Conservation (phyloP, 1,140 invertebrate species). For the Hormaphis cornu region DNA sequence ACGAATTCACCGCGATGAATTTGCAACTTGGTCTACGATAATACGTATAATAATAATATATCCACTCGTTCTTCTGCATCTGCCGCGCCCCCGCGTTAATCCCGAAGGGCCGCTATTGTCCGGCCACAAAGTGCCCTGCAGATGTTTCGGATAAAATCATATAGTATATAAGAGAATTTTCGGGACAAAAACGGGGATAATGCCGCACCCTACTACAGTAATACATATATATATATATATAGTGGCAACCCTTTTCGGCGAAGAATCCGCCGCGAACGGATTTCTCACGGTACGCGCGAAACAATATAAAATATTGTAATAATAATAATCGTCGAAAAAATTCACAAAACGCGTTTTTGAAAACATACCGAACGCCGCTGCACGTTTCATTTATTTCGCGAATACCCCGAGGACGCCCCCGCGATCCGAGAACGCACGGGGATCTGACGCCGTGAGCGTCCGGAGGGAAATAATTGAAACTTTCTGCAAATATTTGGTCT, state of each 20-base stretch:
- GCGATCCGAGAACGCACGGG: not conserved
- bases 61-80: not conserved
- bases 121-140: not conserved
- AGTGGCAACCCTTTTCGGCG: slow-evolving; percentile 6
- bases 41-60: too few relatives aligned
- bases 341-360: not conserved
- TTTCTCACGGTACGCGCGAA: slow-evolving; percentile 5
- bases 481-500: not conserved
- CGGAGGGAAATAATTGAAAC: not conserved
- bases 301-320: not conserved
- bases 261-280: not conserved
- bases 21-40: too few relatives aligned
- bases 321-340: not conserved
- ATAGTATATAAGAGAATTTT: slow-evolving; percentile 8
- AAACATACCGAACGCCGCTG: not conserved
- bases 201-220: not conserved
- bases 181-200: not conserved
- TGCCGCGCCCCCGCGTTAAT: not conserved
- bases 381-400: not conserved
- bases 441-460: not conserved
- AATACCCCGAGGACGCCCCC: too few relatives aligned
- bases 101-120: slow-evolving; percentile 5
- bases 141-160: slow-evolving; percentile 6
- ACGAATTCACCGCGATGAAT: too few relatives aligned
- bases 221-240: too few relatives aligned